A percentile compares a stretch with the other conserved stretches of the same genome.
phyloP scores from a whole-genome alignment of 2,797 vertebrate genomes.

The Oreonectes daqikongensis region DNA sequence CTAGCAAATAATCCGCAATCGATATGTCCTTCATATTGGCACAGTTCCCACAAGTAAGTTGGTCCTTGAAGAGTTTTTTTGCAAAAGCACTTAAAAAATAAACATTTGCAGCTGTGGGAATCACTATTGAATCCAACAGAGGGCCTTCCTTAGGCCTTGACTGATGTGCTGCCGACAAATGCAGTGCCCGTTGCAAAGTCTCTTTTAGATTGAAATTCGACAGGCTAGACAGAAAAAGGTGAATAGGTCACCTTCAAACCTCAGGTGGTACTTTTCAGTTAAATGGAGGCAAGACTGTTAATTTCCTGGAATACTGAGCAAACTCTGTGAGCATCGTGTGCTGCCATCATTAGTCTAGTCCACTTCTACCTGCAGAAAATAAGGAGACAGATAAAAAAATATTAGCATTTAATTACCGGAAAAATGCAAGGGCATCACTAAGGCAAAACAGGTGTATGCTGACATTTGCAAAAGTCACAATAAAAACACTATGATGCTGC shows the following conservation, averaged over 20 bases:
- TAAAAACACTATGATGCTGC: constrained; percentile 66
- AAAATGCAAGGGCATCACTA: constrained; percentile 51
- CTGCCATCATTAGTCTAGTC: constrained; percentile 78
- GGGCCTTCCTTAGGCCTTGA: constrained; percentile 62
- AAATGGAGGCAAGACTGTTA: constrained; percentile 65
- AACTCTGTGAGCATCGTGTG: constrained; percentile 73
- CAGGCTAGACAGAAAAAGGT: constrained; percentile 70
- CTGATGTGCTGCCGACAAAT: constrained; percentile 71
- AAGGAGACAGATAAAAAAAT: constrained; percentile 32
- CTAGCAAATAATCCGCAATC: constrained; percentile 86
- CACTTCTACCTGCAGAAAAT: constrained; percentile 80
- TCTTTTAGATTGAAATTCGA: constrained; percentile 69
- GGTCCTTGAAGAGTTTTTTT: constrained; percentile 75
- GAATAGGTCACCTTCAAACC: constrained; percentile 67
- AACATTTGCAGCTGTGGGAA: constrained; percentile 75
- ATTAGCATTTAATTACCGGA: constrained; percentile 42
- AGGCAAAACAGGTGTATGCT: constrained; percentile 68
- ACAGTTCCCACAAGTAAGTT: constrained; percentile 74
- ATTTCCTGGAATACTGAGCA: constrained; percentile 70
- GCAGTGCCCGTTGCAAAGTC: constrained; percentile 72
- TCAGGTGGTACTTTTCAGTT: constrained; percentile 65
- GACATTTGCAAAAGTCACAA: constrained; percentile 68
- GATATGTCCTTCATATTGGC: constrained; percentile 95
- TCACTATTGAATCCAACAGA: constrained; percentile 68
- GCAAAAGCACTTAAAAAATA: constrained; percentile 69